phyloP scores from a whole-genome alignment of 2,888 invertebrate species.

The Papilio protenor region DNA sequence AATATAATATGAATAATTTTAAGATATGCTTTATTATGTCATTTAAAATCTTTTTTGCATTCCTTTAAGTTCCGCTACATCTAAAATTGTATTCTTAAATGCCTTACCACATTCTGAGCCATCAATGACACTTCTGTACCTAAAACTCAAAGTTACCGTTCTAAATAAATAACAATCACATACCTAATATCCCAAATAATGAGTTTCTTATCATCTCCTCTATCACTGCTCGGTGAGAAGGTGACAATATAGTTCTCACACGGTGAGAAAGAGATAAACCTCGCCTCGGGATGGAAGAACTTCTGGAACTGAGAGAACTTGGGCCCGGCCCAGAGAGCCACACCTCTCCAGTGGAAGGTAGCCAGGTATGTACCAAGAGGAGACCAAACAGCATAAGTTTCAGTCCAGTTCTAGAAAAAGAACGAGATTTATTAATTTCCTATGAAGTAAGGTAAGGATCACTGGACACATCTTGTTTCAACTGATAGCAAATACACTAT shows the following conservation, averaged over 20 bases:
- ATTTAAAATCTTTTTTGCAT: too few relatives aligned
- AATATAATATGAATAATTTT: neutral
- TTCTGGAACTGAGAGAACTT: slow-evolving; percentile 96
- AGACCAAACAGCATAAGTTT: slow-evolving; percentile 98
- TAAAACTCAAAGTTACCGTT: neutral
- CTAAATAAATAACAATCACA: slow-evolving; percentile 33
- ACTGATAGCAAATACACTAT: too few relatives aligned
- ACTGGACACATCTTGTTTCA: too few relatives aligned
- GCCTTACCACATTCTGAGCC: too few relatives aligned
- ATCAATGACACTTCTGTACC: too few relatives aligned
- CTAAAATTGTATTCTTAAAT: too few relatives aligned
- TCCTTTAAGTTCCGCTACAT: too few relatives aligned
- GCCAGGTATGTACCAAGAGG: slow-evolving; percentile 98
- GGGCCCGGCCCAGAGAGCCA: slow-evolving; percentile 98
- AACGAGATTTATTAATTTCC: slow-evolving; percentile 27
- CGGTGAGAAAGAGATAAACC: slow-evolving; percentile 98
- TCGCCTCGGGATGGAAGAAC: slow-evolving; percentile 95
- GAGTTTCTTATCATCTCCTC: slow-evolving; percentile 90
- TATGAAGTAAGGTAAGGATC: too few relatives aligned
- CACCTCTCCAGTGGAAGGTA: slow-evolving; percentile 97
- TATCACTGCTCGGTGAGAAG: slow-evolving; percentile 92
- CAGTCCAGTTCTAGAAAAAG: slow-evolving; percentile 93
- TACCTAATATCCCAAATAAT: slow-evolving; percentile 98
- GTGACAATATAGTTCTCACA: slow-evolving; percentile 98
- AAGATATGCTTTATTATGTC: too few relatives aligned